These are phyloP conservation scores for Zosterops borbonicus DNA, from an alignment of 2,113 vertebrate genomes.

Conservation along the genomic window DNA sequence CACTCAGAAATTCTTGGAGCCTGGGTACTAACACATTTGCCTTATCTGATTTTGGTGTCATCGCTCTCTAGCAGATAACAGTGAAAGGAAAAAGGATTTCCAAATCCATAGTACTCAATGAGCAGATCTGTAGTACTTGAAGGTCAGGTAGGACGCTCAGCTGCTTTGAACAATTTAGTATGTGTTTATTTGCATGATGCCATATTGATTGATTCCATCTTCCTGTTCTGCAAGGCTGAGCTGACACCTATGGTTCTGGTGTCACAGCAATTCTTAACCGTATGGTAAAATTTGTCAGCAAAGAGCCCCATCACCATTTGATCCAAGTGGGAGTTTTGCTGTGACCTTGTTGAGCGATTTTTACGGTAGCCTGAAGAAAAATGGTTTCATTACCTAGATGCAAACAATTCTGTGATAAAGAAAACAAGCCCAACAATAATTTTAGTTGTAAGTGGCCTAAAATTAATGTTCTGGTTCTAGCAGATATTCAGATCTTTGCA, in stretches of 20 bases:
- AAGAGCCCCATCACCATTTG: neutral
- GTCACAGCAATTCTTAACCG: neutral
- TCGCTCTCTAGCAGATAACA: neutral
- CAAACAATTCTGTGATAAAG: neutral
- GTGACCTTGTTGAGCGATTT: neutral
- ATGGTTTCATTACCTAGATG: neutral
- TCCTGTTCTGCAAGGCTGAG: neutral
- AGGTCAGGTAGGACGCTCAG: neutral
- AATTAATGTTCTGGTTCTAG: neutral
- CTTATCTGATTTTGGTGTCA: neutral
- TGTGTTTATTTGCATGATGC: neutral
- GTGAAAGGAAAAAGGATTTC: neutral
- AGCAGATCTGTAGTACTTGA: neutral
- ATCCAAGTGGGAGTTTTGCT: neutral
- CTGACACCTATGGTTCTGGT: neutral
- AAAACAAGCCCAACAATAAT: neutral
- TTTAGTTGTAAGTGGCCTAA: neutral
- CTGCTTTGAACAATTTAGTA: neutral
- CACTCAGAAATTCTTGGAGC: neutral
- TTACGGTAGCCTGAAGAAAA: neutral
- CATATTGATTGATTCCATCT: neutral
- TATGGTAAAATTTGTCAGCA: neutral
- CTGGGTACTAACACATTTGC: neutral
- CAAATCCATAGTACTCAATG: rapidly evolving
- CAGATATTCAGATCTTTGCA: neutral